Base-by-base conservation (phyloP, 2,888 invertebrate genomes). In the Spilarctia lutea region DNA sequence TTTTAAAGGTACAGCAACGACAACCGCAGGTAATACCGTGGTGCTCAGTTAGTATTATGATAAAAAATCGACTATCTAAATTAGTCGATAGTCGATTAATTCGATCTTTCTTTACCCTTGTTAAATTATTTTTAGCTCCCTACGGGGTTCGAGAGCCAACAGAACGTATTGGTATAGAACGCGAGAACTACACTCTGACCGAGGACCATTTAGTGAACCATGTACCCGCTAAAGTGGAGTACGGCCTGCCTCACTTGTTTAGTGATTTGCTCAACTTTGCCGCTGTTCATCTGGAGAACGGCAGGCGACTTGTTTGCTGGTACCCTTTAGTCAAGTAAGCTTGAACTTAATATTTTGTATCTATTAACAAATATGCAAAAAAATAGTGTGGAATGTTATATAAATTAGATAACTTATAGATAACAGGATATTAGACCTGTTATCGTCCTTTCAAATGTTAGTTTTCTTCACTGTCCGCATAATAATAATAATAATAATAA, bases 81-180 rank as follows among this genome's bases (percentile, higher is more conserved):
- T n/a, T 60, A 60, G 60, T 60, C 27, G 60, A 60, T 60, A 13
- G n/a, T 60, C 13, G 56, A 56, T 13, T 60, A 60, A 11, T 56
- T 52, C 24, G 8, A 24, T 24, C 24, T n/a, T 56, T 6, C 56
- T 10, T 56, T 0, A n/a, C 11, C n/a, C 3, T 11, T n/a, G 3
- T n/a, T 24, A 20, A 20, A 3, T n/a, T n/a, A 42, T 20, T 81
- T 83, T 3, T 89, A 99, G 99, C 99, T 35, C 99, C 99, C 0
- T 99, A 99, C 94, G 99, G 99, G 48, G 98, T 99, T 42, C 96
- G 99, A 79, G 99, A 99, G 94, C 97, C 99, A 1, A 98, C 98
- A 0, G 98, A 98, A 92, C 97, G 97, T 90, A 97, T 99, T 67
- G 99, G 98, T 45, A 97, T 97, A 68, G 96, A 96, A 71, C 96